Conservation (phyloP, 1,140 invertebrate genomes). For the Philopotamus ludificatus region DNA sequence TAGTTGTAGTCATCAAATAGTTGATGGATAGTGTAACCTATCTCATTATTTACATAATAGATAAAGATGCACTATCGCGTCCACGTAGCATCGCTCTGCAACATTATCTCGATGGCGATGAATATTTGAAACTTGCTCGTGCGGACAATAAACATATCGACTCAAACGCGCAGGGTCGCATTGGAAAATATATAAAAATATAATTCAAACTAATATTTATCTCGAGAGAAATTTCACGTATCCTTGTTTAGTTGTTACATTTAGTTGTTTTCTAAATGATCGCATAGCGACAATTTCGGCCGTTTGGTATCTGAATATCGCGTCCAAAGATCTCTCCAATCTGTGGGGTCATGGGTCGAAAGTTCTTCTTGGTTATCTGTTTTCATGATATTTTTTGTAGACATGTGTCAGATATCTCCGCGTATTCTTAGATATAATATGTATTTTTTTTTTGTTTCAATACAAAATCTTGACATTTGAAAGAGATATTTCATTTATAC, state of each 20-base stretch:
- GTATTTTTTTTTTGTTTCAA: conserved; percentile 1
- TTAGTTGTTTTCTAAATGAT: not conserved
- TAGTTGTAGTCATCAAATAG: conserved; percentile 6
- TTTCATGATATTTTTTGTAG: conserved; percentile 13
- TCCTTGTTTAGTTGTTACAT: no score
- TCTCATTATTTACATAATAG: not conserved
- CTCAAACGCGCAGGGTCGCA: no score
- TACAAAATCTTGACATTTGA: conserved; percentile 4
- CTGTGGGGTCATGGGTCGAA: conserved; percentile 17
- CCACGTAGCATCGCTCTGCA: conserved; percentile 1
- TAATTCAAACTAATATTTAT: no score
- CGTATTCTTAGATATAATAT: conserved; percentile 9
- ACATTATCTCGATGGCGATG: no score
- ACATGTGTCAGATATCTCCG: conserved; percentile 21
- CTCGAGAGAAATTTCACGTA: no score
- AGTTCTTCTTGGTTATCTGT: conserved; percentile 26
- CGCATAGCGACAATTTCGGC: not conserved
- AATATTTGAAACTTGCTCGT: no score
- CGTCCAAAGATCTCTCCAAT: conserved; percentile 27
- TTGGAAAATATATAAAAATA: no score
- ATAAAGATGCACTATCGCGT: conserved; percentile 7
- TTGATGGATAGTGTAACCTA: conserved; percentile 9
- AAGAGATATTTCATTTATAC: not conserved
- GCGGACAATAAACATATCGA: no score
- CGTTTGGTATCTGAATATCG: conserved; percentile 20